Percentiles rank a stretch among this genome's conserved stretches.
Evolutionary conservation across 1,140 invertebrate genomes (phyloP).

Genomic region (Physella acuta): DNA sequence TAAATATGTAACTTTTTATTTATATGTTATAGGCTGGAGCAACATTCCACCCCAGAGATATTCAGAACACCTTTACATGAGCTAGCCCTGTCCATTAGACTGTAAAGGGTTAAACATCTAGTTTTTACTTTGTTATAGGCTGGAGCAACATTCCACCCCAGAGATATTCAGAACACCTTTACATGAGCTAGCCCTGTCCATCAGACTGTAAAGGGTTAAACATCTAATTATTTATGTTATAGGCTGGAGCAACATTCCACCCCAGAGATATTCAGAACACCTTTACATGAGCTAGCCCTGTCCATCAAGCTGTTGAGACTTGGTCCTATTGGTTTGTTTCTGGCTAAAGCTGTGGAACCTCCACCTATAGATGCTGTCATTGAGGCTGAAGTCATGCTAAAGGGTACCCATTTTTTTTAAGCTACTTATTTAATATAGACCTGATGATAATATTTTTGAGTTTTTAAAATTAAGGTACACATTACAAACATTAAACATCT

Average conservation of each 20-base stretch:
- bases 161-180: constrained; percentile 95
- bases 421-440: too few relatives aligned
- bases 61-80: constrained; percentile 93
- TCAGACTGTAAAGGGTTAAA: too few relatives aligned
- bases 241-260: constrained; percentile 87
- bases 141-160: constrained; percentile 76
- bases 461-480: too few relatives aligned
- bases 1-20: too few relatives aligned
- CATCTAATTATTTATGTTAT: too few relatives aligned
- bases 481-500: too few relatives aligned
- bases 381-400: constrained; percentile 61
- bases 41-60: constrained; percentile 93
- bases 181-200: constrained; percentile 72
- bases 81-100: constrained; percentile 62
- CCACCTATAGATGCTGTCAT: constrained; percentile 63
- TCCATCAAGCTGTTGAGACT: constrained; percentile 63
- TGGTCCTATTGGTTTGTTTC: constrained; percentile 59
- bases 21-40: constrained; percentile 80
- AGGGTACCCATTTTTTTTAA: too few relatives aligned
- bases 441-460: too few relatives aligned
- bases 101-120: constrained; percentile 61
- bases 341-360: constrained; percentile 63
- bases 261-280: constrained; percentile 94
- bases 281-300: constrained; percentile 76
- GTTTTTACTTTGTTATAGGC: constrained; percentile 61